Conservation (phyloP, 2,113 vertebrate genomes). For the Arizona elegans region DNA sequence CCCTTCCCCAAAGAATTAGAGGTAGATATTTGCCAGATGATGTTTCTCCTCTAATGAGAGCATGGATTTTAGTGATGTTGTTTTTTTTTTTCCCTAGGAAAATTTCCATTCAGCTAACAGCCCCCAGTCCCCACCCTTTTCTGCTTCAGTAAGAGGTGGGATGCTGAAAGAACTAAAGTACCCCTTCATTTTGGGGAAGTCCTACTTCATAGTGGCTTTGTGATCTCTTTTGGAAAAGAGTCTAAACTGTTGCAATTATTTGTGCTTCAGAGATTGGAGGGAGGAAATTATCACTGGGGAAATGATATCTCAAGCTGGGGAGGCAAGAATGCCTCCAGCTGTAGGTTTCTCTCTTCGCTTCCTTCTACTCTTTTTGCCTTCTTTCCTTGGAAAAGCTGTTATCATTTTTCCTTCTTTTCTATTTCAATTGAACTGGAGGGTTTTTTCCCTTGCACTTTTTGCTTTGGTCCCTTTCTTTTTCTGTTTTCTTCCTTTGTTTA, state of each 20-base stretch:
- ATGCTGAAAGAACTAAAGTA: neutral
- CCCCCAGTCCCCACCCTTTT: neutral
- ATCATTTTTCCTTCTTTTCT: neutral
- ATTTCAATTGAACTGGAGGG: neutral
- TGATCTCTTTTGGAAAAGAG: neutral
- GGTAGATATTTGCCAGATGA: neutral
- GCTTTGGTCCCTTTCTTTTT: neutral
- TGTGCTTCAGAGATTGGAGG: neutral
- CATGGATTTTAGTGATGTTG: neutral
- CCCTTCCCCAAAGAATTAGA: neutral
- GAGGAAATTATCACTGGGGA: neutral
- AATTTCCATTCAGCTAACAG: neutral
- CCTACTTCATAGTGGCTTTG: neutral
- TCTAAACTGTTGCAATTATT: constrained; percentile 17
- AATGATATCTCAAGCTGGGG: constrained; percentile 22
- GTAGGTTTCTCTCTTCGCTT: constrained; percentile 13
- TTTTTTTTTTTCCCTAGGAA: neutral
- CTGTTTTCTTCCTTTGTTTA: neutral
- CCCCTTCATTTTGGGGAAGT: neutral
- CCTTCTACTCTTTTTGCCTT: neutral
- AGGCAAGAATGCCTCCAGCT: constrained; percentile 28
- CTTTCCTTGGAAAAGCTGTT: constrained; percentile 2
- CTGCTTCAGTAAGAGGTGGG: neutral
- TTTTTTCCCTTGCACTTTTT: neutral
- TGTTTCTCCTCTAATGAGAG: neutral